Evolutionary conservation across 2,888 invertebrate species (phyloP).

Genomic region (Lithophane ornitopus): DNA sequence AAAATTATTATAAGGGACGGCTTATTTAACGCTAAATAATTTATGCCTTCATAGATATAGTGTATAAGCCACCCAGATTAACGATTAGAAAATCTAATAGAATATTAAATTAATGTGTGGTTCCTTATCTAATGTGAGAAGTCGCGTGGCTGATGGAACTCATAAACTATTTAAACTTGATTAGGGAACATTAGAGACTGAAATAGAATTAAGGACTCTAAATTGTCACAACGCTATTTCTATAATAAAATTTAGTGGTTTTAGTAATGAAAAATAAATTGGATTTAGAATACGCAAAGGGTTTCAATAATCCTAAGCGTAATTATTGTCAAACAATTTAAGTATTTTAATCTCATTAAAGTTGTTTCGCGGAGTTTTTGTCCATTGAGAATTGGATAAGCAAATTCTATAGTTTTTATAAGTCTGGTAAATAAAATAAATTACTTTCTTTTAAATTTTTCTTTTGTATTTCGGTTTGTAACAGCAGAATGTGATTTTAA

Average conservation of each 20-base stretch:
- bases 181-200: constrained; percentile 74
- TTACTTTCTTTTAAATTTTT: constrained; percentile 26
- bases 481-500: constrained; percentile 3
- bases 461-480: constrained; percentile 21
- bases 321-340: constrained; percentile 45
- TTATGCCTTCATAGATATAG: constrained; percentile 83
- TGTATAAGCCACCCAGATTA: constrained; percentile 77
- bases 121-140: constrained; percentile 81
- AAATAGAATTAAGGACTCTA: constrained; percentile 60
- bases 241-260: constrained; percentile 65
- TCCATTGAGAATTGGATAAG: constrained; percentile 39
- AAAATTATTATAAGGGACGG: constrained; percentile 85
- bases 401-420: constrained; percentile 46
- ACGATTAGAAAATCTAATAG: constrained; percentile 82
- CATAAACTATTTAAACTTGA: constrained; percentile 79
- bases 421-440: constrained; percentile 19
- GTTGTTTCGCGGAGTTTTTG: constrained; percentile 38
- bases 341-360: constrained; percentile 45
- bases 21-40: constrained; percentile 83
- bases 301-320: constrained; percentile 49
- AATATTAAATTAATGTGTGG: constrained; percentile 83
- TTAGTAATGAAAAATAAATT: constrained; percentile 65
- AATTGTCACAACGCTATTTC: constrained; percentile 58
- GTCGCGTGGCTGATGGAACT: constrained; percentile 83
- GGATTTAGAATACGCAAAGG: constrained; percentile 49